Evolutionary conservation across 2,113 vertebrate species (phyloP).

Genomic region (Micronycteris hirsuta): DNA sequence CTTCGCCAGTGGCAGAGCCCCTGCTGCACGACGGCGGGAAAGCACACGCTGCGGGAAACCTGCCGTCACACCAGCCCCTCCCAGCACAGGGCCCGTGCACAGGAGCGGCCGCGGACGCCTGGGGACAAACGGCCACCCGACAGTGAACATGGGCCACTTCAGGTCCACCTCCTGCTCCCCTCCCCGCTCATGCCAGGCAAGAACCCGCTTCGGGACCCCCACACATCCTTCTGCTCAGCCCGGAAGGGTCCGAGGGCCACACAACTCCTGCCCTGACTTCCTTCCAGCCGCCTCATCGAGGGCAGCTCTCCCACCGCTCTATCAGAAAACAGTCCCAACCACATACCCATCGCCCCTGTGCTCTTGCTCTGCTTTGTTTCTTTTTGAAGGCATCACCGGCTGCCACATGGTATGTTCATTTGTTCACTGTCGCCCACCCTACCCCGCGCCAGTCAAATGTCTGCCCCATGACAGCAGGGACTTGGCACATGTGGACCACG

Average conservation of each 20-base stretch:
- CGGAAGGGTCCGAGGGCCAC: not conserved
- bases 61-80: not conserved
- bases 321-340: not conserved
- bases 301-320: not conserved
- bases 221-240: not conserved
- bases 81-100: not conserved
- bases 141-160: not conserved
- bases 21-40: not conserved
- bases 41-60: not conserved
- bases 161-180: not conserved
- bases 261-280: not conserved
- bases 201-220: not conserved
- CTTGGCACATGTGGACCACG: not conserved
- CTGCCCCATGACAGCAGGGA: not conserved
- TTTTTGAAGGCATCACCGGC: not conserved
- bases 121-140: rapidly evolving
- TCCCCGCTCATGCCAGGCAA: not conserved
- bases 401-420: not conserved
- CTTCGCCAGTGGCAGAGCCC: not conserved
- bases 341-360: not conserved
- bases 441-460: not conserved
- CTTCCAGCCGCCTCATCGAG: not conserved
- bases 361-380: not conserved
- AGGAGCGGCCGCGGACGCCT: rapidly evolving
- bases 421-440: not conserved